A percentile compares a stretch with the other conserved stretches of the same genome.
Evolutionary conservation across 2,113 vertebrate species (phyloP).

Genomic region (Lutjanus erythropterus): DNA sequence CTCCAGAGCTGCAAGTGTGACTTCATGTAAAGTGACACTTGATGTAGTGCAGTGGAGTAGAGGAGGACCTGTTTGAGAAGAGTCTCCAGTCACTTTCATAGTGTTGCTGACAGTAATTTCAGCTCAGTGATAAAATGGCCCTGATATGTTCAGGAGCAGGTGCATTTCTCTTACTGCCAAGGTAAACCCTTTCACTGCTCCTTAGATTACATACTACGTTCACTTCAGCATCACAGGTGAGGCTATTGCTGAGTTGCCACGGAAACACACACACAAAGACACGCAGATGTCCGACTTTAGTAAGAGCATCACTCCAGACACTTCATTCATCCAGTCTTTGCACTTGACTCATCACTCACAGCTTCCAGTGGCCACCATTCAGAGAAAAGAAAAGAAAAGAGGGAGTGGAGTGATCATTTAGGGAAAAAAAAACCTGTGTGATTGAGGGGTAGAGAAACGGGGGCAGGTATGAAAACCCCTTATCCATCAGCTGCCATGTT

Average conservation of each 20-base stretch:
- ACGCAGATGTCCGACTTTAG: conserved; percentile 9
- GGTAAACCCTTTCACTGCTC: background rate
- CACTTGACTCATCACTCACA: background rate
- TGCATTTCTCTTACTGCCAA: background rate
- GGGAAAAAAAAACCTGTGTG: background rate
- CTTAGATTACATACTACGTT: conserved; percentile 5
- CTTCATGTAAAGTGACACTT: conserved; percentile 11
- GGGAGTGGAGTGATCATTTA: background rate
- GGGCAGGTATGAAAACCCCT: background rate
- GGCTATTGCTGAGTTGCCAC: conserved; percentile 23
- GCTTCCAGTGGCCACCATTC: conserved; percentile 2
- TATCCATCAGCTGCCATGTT: conserved; percentile 26
- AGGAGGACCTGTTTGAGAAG: background rate
- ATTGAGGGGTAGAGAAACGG: background rate
- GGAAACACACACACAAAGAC: conserved; percentile 8
- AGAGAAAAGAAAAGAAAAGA: background rate
- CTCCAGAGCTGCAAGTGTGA: background rate
- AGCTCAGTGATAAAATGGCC: background rate
- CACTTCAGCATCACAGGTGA: background rate
- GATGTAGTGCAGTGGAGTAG: background rate
- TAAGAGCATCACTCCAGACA: conserved; percentile 15
- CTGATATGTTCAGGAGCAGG: conserved; percentile 1
- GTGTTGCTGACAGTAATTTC: background rate
- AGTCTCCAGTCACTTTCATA: background rate
- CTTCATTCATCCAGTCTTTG: background rate